These are phyloP conservation scores for Spatula versicolor DNA, from an alignment of 2,797 vertebrate species.

Conservation along the genomic window DNA sequence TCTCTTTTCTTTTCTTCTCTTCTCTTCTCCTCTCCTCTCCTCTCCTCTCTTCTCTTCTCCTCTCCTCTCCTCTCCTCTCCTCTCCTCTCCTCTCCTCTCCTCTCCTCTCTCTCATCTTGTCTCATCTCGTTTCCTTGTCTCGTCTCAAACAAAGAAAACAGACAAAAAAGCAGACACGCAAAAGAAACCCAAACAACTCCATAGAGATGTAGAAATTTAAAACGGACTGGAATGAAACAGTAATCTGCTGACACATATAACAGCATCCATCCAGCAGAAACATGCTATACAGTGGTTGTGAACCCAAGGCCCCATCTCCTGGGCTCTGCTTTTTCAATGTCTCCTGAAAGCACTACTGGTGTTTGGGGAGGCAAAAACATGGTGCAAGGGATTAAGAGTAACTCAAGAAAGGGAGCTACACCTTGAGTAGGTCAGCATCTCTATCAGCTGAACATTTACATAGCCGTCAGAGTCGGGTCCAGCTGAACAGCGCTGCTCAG, in stretches of 20 bases:
- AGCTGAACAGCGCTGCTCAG: neutral
- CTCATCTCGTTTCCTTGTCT: no score
- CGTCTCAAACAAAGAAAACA: neutral
- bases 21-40: no score
- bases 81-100: no score
- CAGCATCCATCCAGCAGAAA: neutral
- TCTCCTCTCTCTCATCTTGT: no score
- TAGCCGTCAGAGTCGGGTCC: neutral
- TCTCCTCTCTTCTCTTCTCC: no score
- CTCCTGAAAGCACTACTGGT: neutral
- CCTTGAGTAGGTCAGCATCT: neutral
- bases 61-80: no score
- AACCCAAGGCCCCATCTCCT: neutral
- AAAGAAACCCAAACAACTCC: neutral
- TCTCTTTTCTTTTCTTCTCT: no score
- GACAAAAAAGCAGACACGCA: no score
- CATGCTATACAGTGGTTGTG: neutral
- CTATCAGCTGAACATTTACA: neutral
- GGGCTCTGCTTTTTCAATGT: neutral
- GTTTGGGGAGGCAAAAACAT: neutral
- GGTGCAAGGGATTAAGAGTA: neutral
- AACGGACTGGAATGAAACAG: neutral
- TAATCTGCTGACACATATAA: neutral
- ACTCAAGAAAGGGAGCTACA: neutral
- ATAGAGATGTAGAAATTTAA: neutral